Percentiles rank a stretch among this genome's conserved stretches.
Evolutionary conservation across 2,113 vertebrate species (phyloP).

Genomic region (Ammodytes dubius): DNA sequence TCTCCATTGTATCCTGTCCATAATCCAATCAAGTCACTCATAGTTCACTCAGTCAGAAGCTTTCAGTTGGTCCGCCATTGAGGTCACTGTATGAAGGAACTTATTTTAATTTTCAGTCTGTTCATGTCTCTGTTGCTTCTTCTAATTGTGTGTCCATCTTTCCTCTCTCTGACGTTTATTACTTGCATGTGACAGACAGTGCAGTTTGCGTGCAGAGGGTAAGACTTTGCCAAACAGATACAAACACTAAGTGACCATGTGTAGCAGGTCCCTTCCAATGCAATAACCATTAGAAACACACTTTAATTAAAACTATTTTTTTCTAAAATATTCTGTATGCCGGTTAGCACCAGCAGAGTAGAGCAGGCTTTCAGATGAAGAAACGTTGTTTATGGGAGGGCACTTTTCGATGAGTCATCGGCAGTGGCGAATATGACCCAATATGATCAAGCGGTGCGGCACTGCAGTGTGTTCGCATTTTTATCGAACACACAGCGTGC

Average conservation of each 20-base stretch:
- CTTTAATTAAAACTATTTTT: neutral
- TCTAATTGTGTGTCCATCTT: conserved; percentile 3
- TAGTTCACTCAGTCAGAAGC: conserved; percentile 57
- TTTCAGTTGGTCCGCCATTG: conserved; percentile 49
- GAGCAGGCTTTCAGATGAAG: too few relatives aligned
- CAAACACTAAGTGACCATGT: neutral
- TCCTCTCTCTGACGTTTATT: conserved; percentile 57
- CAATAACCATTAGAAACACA: neutral
- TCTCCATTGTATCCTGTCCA: conserved; percentile 59
- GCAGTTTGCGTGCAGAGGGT: conserved; percentile 57
- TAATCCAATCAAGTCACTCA: conserved; percentile 61
- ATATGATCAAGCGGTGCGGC: too few relatives aligned
- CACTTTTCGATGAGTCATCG: too few relatives aligned
- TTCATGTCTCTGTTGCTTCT: conserved; percentile 16
- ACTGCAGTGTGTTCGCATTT: too few relatives aligned
- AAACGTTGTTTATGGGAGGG: too few relatives aligned
- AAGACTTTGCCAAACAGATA: conserved; percentile 62
- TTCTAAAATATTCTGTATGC: neutral
- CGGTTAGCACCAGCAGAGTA: too few relatives aligned
- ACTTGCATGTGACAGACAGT: conserved; percentile 69
- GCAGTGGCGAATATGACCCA: too few relatives aligned
- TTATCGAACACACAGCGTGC: neutral
- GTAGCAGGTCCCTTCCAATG: conserved; percentile 1
- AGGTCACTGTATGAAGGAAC: conserved; percentile 49
- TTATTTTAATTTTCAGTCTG: conserved; percentile 42